Percentiles rank a stretch among this genome's conserved stretches.
Conservation (phyloP, 2,113 vertebrate genomes). For the Leptosomus discolor region DNA sequence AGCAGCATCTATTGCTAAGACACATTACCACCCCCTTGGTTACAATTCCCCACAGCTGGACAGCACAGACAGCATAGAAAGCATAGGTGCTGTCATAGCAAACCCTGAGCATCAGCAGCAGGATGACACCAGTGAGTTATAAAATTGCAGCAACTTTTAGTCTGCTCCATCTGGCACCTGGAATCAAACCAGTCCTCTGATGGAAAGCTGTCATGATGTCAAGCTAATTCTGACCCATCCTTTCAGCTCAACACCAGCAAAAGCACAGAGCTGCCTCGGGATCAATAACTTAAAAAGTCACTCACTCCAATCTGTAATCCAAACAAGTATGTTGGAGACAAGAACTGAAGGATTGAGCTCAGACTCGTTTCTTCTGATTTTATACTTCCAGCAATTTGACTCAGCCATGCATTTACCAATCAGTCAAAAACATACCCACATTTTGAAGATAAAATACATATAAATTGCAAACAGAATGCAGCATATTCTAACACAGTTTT, state of each 20-base stretch:
- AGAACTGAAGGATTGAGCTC: background rate
- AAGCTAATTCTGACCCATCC: conserved; percentile 1
- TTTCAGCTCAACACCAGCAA: background rate
- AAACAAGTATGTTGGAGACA: background rate
- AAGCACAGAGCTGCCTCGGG: background rate
- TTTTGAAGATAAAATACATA: background rate
- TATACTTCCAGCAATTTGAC: background rate
- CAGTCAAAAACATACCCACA: background rate
- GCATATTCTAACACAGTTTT: background rate
- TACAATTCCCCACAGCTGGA: accelerated
- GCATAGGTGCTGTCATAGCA: background rate
- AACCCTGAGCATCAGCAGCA: background rate
- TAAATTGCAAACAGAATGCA: background rate
- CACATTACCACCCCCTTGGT: accelerated
- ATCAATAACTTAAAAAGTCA: conserved; percentile 12
- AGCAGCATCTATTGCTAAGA: background rate
- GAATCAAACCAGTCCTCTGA: conserved; percentile 10
- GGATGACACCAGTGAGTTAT: background rate
- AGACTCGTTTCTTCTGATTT: background rate
- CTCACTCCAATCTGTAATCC: background rate
- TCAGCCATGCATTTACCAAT: background rate
- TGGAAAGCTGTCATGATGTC: background rate
- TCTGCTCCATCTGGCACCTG: conserved; percentile 24
- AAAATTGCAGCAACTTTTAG: background rate
- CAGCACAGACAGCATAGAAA: too few species aligned